A percentile compares a stretch with the other conserved stretches of the same genome.
Evolutionary conservation across 2,888 invertebrate species (phyloP).

Genomic region (Girardia tigrina): DNA sequence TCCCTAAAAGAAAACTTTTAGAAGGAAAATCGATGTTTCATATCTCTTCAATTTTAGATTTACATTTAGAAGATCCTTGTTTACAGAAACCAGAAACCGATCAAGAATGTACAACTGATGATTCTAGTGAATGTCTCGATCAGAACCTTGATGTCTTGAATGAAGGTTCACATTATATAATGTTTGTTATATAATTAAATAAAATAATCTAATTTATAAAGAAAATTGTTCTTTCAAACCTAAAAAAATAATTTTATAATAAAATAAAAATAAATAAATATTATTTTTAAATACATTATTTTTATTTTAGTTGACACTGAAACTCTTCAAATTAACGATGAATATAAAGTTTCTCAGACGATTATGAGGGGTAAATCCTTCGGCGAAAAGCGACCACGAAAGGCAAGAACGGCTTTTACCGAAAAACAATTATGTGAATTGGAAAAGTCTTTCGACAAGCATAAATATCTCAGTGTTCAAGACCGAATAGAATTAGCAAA

Average conservation of each 20-base stretch:
- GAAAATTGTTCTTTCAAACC: no score
- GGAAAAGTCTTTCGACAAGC: conserved; percentile 1
- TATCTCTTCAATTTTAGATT: background rate
- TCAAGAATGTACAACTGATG: background rate
- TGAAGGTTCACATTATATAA: background rate
- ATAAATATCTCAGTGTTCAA: conserved; percentile 19
- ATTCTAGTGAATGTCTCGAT: background rate
- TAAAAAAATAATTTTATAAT: no score
- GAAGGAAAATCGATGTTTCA: no score
- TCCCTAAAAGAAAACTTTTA: no score
- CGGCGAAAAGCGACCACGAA: background rate
- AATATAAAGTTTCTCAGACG: background rate
- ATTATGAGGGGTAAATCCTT: background rate
- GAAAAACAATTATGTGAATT: conserved; percentile 19
- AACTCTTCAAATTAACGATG: background rate
- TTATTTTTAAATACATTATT: background rate
- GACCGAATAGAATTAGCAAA: background rate
- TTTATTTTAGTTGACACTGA: background rate
- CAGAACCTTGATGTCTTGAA: background rate
- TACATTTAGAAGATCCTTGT: no score
- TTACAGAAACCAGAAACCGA: background rate
- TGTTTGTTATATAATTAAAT: no score
- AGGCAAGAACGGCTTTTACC: background rate
- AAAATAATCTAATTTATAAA: no score
- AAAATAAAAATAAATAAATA: background rate